Conservation (phyloP, 2,113 vertebrate species). For the Ellobius talpinus region DNA sequence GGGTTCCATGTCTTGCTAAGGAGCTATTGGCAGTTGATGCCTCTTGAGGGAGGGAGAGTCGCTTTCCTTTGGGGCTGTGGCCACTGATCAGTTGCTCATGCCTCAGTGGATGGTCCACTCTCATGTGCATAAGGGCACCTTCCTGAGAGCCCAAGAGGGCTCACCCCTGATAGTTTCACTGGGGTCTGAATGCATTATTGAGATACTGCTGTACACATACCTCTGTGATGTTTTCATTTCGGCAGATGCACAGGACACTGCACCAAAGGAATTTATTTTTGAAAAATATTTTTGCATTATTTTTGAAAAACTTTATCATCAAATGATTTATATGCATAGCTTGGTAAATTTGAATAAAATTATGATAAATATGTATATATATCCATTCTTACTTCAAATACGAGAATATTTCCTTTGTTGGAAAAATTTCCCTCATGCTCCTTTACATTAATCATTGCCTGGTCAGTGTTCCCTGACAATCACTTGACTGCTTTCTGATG, state of each 20-base stretch:
- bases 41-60: too few relatives aligned
- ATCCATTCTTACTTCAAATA: not conserved
- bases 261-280: too few relatives aligned
- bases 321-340: not conserved
- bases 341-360: not conserved
- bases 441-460: not conserved
- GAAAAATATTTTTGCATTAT: not conserved
- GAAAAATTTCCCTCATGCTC: not conserved
- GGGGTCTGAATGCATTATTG: not conserved
- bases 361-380: not conserved
- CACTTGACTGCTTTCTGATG: not conserved
- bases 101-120: too few relatives aligned
- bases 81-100: too few relatives aligned
- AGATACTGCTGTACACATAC: not conserved
- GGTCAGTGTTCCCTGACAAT: not conserved
- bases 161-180: not conserved
- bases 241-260: too few relatives aligned
- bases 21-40: too few relatives aligned
- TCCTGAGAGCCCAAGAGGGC: too few relatives aligned
- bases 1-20: too few relatives aligned
- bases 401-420: not conserved
- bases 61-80: too few relatives aligned
- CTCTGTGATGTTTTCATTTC: not conserved
- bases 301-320: not conserved
- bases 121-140: too few relatives aligned